A percentile compares a stretch with the other conserved stretches of the same genome.
phyloP scores from a whole-genome alignment of 2,797 vertebrate genomes.

The Tragelaphus eurycerus region DNA sequence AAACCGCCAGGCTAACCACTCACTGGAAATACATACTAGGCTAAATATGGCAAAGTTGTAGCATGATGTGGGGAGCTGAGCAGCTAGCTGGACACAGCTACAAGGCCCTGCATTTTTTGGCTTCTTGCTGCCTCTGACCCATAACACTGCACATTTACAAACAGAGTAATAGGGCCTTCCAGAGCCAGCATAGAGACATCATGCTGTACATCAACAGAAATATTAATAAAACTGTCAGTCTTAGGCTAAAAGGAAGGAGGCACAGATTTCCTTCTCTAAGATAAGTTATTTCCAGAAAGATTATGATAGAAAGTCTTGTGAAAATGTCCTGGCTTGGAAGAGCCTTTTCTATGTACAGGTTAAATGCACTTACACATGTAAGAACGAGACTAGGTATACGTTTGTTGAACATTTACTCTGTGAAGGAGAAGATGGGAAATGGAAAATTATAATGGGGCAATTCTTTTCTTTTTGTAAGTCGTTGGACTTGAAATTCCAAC shows the following conservation, averaged over 20 bases:
- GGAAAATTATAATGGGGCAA: background rate
- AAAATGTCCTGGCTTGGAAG: conserved; percentile 14
- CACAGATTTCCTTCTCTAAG: background rate
- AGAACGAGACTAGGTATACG: background rate
- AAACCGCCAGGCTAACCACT: background rate
- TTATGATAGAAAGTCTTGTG: background rate
- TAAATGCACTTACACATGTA: background rate
- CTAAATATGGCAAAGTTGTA: background rate
- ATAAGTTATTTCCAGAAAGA: background rate
- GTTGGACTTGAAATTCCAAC: background rate
- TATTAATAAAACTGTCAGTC: conserved; percentile 15
- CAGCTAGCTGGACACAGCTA: background rate
- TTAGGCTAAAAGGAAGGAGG: background rate
- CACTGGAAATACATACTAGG: background rate
- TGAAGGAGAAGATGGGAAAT: background rate
- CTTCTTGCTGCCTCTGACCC: background rate
- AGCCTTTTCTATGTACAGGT: background rate
- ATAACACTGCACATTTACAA: background rate
- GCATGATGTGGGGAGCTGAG: background rate
- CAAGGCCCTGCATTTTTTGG: background rate
- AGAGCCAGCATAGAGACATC: background rate
- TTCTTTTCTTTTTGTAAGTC: background rate
- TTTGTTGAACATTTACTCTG: background rate
- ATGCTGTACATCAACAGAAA: background rate
- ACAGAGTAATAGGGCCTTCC: background rate